phyloP scores from a whole-genome alignment of 2,888 invertebrate species.

The Epinotia nisella region DNA sequence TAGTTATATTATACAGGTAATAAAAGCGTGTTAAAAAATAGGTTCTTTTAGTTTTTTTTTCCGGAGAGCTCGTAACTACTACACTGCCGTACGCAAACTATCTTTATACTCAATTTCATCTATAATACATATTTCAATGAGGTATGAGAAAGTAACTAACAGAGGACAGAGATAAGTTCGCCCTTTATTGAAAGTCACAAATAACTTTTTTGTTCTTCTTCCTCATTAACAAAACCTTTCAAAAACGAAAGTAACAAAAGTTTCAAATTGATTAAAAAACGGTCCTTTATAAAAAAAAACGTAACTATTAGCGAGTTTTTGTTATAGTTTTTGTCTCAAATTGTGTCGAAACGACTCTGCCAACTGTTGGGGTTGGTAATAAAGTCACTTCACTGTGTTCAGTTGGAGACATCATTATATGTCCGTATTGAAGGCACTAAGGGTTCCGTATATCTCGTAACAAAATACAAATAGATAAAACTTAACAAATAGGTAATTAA shows the following conservation, averaged over 20 bases:
- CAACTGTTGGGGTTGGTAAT: conserved; percentile 44
- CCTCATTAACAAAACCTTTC: not conserved
- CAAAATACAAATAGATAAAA: not conserved
- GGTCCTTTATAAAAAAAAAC: not conserved
- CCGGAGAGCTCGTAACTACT: too few relatives aligned
- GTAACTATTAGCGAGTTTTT: conserved; percentile 23
- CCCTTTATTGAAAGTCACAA: not conserved
- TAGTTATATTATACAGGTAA: too few relatives aligned
- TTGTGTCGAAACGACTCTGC: conserved; percentile 39
- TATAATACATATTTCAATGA: too few relatives aligned
- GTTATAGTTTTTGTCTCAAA: conserved; percentile 30
- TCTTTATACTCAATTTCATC: too few relatives aligned
- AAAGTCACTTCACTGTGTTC: conserved; percentile 42
- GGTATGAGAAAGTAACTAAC: too few relatives aligned
- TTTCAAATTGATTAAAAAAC: conserved; percentile 23
- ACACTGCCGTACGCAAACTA: too few relatives aligned
- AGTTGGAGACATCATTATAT: conserved; percentile 24
- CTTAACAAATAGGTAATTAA: too few relatives aligned
- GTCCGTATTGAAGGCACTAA: not conserved
- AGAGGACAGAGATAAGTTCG: too few relatives aligned
- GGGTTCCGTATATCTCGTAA: conserved; percentile 4
- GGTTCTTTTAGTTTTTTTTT: too few relatives aligned
- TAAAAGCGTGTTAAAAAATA: too few relatives aligned
- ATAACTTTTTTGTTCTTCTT: not conserved
- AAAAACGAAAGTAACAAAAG: conserved; percentile 24